Percentiles rank a stretch among this genome's conserved stretches.
Evolutionary conservation across 2,888 invertebrate genomes (phyloP).

Genomic region (Carabus problematicus): DNA sequence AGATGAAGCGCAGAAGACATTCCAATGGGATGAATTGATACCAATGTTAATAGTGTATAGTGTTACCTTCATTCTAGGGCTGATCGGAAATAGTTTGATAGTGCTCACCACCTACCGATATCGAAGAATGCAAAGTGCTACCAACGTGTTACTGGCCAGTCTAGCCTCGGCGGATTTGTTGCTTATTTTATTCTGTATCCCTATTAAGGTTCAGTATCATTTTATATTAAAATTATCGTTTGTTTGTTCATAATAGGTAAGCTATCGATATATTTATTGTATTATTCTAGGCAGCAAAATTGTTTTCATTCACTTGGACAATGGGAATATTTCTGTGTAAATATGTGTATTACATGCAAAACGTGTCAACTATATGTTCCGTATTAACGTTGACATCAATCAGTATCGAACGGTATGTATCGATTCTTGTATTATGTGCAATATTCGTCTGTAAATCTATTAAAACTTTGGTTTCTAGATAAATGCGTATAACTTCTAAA

Average conservation of each 20-base stretch:
- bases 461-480: no score
- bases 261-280: constrained; percentile 14
- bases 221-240: neutral
- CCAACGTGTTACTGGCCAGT: constrained; percentile 73
- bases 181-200: constrained; percentile 73
- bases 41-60: constrained; percentile 67
- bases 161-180: constrained; percentile 74
- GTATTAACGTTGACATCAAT: constrained; percentile 75
- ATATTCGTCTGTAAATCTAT: no score
- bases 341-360: constrained; percentile 74
- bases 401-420: constrained; percentile 72
- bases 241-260: neutral
- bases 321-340: constrained; percentile 73
- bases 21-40: constrained; percentile 64
- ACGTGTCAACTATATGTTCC: constrained; percentile 74
- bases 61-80: constrained; percentile 67
- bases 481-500: no score
- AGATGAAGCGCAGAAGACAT: constrained; percentile 59
- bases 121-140: constrained; percentile 66
- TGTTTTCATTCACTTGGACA: constrained; percentile 73
- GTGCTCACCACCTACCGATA: constrained; percentile 65
- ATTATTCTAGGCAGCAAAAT: constrained; percentile 66
- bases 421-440: no score
- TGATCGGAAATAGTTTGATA: constrained; percentile 66
- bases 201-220: constrained; percentile 67